These are phyloP conservation scores for Sicus ferrugineus DNA, from an alignment of 2,888 invertebrate genomes.

Conservation along the genomic window DNA sequence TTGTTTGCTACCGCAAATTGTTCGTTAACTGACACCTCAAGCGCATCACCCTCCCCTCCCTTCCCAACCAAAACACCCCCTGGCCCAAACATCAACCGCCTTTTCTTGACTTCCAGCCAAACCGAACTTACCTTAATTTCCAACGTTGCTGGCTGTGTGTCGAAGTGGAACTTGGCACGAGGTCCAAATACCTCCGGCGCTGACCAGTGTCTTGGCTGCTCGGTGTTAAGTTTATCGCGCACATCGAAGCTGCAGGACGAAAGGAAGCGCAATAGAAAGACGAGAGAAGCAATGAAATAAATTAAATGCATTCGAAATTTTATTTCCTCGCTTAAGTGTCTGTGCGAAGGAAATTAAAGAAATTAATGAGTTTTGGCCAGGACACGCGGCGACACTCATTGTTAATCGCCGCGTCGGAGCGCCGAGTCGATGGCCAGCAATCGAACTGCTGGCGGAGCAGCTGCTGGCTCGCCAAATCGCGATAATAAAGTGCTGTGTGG, in stretches of 20 bases:
- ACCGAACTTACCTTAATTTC: conserved; percentile 69
- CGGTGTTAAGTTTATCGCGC: conserved; percentile 79
- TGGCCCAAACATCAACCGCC: not conserved
- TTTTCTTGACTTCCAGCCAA: conserved; percentile 4
- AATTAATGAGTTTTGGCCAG: conserved; percentile 25
- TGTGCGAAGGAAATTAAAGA: conserved; percentile 26
- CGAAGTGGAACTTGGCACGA: conserved; percentile 83
- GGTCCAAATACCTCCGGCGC: conserved; percentile 85
- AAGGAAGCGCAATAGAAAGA: conserved; percentile 15
- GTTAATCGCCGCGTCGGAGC: conserved; percentile 10
- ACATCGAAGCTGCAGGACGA: conserved; percentile 78
- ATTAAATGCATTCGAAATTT: conserved; percentile 27
- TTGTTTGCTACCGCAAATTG: not conserved
- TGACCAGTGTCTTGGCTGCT: conserved; percentile 82
- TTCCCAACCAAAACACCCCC: not conserved
- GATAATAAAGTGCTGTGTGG: conserved; percentile 14
- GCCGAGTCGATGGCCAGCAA: conserved; percentile 4
- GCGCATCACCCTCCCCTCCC: not conserved
- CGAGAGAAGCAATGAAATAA: not conserved
- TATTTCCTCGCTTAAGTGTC: conserved; percentile 18
- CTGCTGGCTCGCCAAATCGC: not conserved
- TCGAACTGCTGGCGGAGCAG: conserved; percentile 16
- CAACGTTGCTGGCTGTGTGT: conserved; percentile 81
- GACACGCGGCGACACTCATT: conserved; percentile 6
- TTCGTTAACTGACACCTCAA: not conserved